Evolutionary conservation across 2,113 vertebrate species (phyloP), one percentile per base, ranked within the genome.

Genomic region (Rhinolophus ferrumequinum): DNA sequence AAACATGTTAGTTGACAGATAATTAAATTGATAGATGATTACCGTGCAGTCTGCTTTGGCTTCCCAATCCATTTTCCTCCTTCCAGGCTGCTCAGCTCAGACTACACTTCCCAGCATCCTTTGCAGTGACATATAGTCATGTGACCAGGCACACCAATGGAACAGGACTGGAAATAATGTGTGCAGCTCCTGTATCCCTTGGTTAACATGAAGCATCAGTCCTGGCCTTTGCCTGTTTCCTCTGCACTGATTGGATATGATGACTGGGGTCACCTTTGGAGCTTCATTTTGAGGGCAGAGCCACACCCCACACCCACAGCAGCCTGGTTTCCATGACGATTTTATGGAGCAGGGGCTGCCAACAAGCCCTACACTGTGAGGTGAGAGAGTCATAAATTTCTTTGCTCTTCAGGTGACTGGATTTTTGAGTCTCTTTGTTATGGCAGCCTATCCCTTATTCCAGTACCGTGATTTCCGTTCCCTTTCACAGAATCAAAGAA

Each of bases 291-390:
- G 54, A 77, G 62, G 26, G 12, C 5, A 64, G 52, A 80, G 21
- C 4, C 22, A 14, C 35, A 24, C 3, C 4, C 6, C 0, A 24
- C 6, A 21, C 4, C n/a, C 33, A 28, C 3, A 28, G 4, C 12
- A 54, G 33, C 18, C 44, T 62, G 52, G 87, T 44, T 84, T 30
- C 21, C 28, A n/a, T 30, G 47, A 41, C 0, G 16, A n/a, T 35
- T 13, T 70, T 56, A 47, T 56, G 44, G 73, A 52, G 11, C 54
- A 70, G 64, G 83, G 38, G 2, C n/a, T 54, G 11, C 18, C 1
- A 5, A 6, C 8, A 38, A 77, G 11, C 38, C 24, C 28, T 18
- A 30, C 1, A 3, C 13, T 35, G 5, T 52, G 62, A 64, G 7
- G 28, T 18, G 26, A 28, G 33, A 77, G 21, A n/a, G 4, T 82